These are phyloP conservation scores for Bolborhynchus lineola DNA, from an alignment of 2,113 vertebrate genomes.

Conservation along the genomic window DNA sequence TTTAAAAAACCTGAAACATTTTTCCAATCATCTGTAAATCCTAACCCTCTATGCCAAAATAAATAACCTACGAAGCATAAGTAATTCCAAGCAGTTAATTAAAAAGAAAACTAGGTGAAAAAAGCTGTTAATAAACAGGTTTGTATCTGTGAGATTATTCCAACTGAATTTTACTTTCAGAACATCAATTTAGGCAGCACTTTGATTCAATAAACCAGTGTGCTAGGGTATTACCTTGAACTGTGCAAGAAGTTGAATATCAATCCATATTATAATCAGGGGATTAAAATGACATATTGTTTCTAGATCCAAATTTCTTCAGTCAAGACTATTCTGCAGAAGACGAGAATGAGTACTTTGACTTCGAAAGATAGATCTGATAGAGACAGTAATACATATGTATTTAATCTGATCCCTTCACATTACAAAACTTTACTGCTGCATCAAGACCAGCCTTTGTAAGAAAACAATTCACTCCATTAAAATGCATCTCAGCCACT, in stretches of 20 bases:
- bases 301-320: constrained; percentile 68
- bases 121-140: background rate
- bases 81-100: background rate
- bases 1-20: background rate
- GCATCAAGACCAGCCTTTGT: constrained; percentile 46
- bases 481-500: constrained; percentile 57
- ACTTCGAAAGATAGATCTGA: constrained; percentile 69
- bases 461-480: constrained; percentile 56
- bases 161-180: constrained; percentile 51
- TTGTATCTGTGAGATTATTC: constrained; percentile 36
- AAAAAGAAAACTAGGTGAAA: background rate
- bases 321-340: constrained; percentile 72
- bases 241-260: constrained; percentile 60
- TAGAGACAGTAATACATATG: constrained; percentile 69
- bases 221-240: constrained; percentile 56
- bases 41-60: background rate
- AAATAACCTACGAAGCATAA: background rate
- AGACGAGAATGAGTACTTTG: constrained; percentile 71
- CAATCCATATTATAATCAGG: constrained; percentile 66
- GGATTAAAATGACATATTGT: constrained; percentile 70
- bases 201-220: constrained; percentile 63
- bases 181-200: constrained; percentile 49
- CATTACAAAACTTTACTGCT: constrained; percentile 52
- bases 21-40: background rate
- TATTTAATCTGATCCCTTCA: constrained; percentile 70